Conservation (phyloP, 1,140 invertebrate genomes). For the Harpegnathos saltator region DNA sequence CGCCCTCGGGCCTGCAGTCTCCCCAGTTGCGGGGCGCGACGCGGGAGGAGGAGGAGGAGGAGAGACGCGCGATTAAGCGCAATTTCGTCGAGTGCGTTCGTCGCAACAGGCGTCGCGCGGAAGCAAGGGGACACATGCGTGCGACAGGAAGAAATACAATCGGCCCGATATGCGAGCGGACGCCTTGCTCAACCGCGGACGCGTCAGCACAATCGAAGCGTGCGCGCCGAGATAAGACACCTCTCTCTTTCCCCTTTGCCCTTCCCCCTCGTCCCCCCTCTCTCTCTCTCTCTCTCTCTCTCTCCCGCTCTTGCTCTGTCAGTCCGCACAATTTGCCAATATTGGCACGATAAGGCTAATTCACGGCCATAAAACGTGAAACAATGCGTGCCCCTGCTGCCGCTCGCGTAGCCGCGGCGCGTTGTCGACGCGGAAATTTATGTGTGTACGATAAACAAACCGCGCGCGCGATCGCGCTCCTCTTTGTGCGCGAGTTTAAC, state of each 20-base stretch:
- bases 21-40: no score
- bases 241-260: no score
- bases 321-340: constrained; percentile 12
- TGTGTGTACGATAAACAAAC: constrained; percentile 1
- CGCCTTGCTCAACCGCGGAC: background rate
- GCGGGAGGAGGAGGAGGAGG: no score
- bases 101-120: no score
- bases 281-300: no score
- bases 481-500: background rate
- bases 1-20: no score
- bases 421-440: constrained; percentile 45
- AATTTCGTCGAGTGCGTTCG: no score
- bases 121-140: no score
- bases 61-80: no score
- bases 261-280: no score
- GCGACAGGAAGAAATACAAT: background rate
- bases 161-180: background rate
- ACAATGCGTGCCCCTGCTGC: constrained; percentile 2
- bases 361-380: constrained; percentile 37
- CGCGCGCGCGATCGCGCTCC: background rate
- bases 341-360: constrained; percentile 27
- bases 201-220: constrained; percentile 16
- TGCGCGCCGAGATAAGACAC: background rate
- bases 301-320: no score
- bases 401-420: background rate